Conservation (phyloP, 2,797 vertebrate genomes). For the Muraenolepis orangiensis region DNA sequence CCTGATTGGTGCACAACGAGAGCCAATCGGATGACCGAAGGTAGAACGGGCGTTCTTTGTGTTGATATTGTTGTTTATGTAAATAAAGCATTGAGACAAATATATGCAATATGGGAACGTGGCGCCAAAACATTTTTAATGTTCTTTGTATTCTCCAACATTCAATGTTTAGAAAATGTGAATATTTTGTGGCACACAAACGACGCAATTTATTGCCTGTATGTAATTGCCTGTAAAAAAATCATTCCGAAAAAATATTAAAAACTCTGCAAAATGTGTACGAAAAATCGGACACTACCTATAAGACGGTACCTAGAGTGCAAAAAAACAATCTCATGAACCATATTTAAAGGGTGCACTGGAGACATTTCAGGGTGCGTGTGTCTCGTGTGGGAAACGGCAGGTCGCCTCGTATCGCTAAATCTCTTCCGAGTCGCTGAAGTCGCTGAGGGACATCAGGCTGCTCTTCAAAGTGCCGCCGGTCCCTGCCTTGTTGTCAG, state of each 20-base stretch:
- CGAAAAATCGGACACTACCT: not conserved
- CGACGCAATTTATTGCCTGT: slow-evolving; percentile 28
- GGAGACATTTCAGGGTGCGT: not conserved
- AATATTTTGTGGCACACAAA: not conserved
- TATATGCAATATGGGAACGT: not conserved
- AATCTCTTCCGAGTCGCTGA: slow-evolving; percentile 82
- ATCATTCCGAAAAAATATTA: slow-evolving; percentile 18
- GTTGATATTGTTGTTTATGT: not conserved
- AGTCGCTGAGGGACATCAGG: slow-evolving; percentile 85
- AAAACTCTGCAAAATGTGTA: slow-evolving; percentile 7
- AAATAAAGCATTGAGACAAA: slow-evolving; percentile 4
- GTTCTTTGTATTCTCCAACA: not conserved
- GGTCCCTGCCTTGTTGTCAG: too few species aligned
- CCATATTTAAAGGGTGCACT: not conserved
- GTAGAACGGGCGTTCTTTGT: not conserved
- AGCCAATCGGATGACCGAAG: not conserved
- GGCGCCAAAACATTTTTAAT: not conserved
- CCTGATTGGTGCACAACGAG: not conserved
- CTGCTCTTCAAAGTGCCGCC: too few species aligned
- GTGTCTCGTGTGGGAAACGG: not conserved
- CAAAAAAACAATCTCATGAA: not conserved
- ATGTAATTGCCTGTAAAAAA: slow-evolving; percentile 63
- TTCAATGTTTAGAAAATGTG: not conserved
- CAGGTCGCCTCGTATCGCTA: slow-evolving; percentile 41
- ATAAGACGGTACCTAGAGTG: not conserved